phyloP scores from a whole-genome alignment of 2,113 vertebrate species.

The Sphaerodactylus townsendi region DNA sequence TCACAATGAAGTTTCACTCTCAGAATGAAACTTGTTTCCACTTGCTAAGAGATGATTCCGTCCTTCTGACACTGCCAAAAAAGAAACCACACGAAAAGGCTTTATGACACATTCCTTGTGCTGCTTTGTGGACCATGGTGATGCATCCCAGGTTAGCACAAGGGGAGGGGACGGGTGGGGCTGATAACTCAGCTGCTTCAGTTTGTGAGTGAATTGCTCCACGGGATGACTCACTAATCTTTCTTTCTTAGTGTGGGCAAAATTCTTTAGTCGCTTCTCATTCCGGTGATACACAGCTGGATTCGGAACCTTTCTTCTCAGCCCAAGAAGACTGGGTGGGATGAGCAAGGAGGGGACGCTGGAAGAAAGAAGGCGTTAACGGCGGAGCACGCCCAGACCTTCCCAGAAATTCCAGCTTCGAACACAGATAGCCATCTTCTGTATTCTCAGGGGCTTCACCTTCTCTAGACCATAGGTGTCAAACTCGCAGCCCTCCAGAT shows the following conservation, averaged over 20 bases:
- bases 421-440: neutral
- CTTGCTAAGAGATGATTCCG: conserved; percentile 57
- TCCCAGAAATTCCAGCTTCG: neutral
- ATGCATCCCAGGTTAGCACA: conserved; percentile 15
- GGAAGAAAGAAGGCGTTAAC: neutral
- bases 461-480: too few species aligned
- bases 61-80: neutral
- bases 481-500: too few species aligned
- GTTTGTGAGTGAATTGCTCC: neutral
- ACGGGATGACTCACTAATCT: conserved; percentile 28
- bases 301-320: neutral
- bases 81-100: too few species aligned
- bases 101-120: neutral
- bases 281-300: neutral
- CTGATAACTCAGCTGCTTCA: conserved; percentile 17
- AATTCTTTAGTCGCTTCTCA: neutral
- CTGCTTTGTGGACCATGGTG: conserved; percentile 33
- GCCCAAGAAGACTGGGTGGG: neutral
- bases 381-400: neutral
- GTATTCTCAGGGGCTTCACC: neutral
- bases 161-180: conserved; percentile 42
- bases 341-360: neutral
- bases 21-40: conserved; percentile 60
- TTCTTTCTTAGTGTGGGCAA: neutral
- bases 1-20: conserved; percentile 67